Percentiles rank a stretch among this genome's conserved stretches.
These are phyloP conservation scores for Clarias batrachus DNA, from an alignment of 2,113 vertebrate species.

Conservation along the genomic window DNA sequence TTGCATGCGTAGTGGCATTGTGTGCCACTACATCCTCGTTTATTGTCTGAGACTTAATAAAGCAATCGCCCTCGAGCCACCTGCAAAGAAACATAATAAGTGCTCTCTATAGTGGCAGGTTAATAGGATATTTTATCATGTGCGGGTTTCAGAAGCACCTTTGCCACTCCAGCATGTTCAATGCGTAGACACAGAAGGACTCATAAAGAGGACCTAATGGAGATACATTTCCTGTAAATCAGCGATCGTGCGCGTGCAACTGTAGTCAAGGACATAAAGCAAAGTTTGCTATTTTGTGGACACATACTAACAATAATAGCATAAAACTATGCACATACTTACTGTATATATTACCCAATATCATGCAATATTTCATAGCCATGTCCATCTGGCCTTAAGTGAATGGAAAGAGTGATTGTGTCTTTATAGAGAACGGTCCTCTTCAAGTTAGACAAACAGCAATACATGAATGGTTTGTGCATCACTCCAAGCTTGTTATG, in stretches of 20 bases:
- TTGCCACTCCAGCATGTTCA: constrained; percentile 37
- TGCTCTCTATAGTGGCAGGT: constrained; percentile 60
- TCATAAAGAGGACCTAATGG: constrained; percentile 41
- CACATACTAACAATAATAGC: background rate
- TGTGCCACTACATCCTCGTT: constrained; percentile 1
- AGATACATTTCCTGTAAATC: constrained; percentile 43
- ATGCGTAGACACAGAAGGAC: constrained; percentile 33
- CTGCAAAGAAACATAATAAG: constrained; percentile 59
- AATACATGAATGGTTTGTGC: constrained; percentile 53
- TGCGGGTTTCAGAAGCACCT: constrained; percentile 52
- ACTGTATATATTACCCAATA: background rate
- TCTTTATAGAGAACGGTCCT: background rate
- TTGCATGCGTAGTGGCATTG: background rate
- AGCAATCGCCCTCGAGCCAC: constrained; percentile 53
- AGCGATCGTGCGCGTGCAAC: background rate
- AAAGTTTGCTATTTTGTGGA: background rate
- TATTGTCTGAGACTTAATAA: constrained; percentile 52
- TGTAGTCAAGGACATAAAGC: constrained; percentile 9
- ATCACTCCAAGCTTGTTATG: constrained; percentile 36
- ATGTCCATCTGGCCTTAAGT: background rate
- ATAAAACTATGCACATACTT: background rate
- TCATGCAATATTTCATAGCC: background rate
- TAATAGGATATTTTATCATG: constrained; percentile 68
- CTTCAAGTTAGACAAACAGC: constrained; percentile 40
- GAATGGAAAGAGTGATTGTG: background rate